Evolutionary conservation across 2,888 invertebrate genomes (phyloP).

Genomic region (Cephalotes varians): DNA sequence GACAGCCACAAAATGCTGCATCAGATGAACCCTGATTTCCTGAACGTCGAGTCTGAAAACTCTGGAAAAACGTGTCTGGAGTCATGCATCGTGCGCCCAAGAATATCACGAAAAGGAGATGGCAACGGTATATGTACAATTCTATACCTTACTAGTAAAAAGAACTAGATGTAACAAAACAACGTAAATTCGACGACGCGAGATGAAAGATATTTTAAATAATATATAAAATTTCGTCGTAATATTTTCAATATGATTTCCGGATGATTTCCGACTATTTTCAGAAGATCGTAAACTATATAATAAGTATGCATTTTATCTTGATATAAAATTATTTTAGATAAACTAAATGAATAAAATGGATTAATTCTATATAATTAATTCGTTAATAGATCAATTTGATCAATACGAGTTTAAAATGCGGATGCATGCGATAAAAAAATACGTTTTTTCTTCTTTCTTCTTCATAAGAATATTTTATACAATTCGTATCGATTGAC

Average conservation of each 20-base stretch:
- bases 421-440: neutral
- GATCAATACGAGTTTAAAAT: neutral
- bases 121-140: constrained; percentile 66
- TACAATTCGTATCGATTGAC: neutral
- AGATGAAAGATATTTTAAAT: neutral
- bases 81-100: constrained; percentile 68
- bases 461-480: neutral
- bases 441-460: neutral
- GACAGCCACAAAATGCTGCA: constrained; percentile 71
- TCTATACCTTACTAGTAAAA: neutral
- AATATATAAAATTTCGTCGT: too few relatives aligned
- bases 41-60: constrained; percentile 71
- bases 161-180: neutral
- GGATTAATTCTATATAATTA: neutral
- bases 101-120: constrained; percentile 66
- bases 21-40: constrained; percentile 73
- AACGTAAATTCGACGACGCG: neutral
- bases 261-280: neutral
- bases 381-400: neutral
- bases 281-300: neutral
- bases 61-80: constrained; percentile 72
- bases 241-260: neutral
- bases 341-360: neutral
- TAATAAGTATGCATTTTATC: neutral
- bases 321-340: neutral